Evolutionary conservation across 2,888 invertebrate genomes (phyloP).

Genomic region (Sycophila texana): DNA sequence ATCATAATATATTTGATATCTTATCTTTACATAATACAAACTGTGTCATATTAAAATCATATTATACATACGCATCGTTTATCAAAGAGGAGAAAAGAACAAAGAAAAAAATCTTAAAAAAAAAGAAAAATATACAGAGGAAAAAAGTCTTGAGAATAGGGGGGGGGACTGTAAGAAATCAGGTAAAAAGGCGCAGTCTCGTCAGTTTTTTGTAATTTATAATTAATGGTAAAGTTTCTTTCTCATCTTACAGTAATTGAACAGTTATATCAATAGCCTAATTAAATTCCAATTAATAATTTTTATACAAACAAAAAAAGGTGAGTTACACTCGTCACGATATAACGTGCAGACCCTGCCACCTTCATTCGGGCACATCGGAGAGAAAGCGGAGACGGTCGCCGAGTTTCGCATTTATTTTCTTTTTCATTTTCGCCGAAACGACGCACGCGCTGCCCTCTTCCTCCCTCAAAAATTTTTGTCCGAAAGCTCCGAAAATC

Average conservation of each 20-base stretch:
- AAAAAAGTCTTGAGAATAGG: conserved; percentile 21
- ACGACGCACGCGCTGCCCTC: neutral
- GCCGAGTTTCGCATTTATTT: neutral
- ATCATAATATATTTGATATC: conserved; percentile 47
- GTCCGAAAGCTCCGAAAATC: conserved; percentile 45
- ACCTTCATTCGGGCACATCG: conserved; percentile 59
- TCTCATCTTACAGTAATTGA: conserved; percentile 72
- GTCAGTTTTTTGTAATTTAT: conserved; percentile 71
- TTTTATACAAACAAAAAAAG: conserved; percentile 72
- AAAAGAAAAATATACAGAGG: neutral
- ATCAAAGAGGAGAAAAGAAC: conserved; percentile 13
- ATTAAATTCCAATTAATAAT: conserved; percentile 72
- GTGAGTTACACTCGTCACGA: conserved; percentile 71
- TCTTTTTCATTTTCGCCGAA: neutral
- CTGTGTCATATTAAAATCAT: conserved; percentile 46
- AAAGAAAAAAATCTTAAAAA: neutral
- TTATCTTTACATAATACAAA: conserved; percentile 50
- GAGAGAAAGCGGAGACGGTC: conserved; percentile 50
- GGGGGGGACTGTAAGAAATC: conserved; percentile 38
- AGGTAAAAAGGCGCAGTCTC: conserved; percentile 50
- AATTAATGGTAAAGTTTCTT: conserved; percentile 72
- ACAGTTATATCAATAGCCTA: conserved; percentile 73
- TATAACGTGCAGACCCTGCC: conserved; percentile 68
- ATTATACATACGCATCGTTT: conserved; percentile 35
- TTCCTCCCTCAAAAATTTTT: too few species aligned